Conservation (phyloP, 2,888 invertebrate genomes). For the Drosophila picticornis region DNA sequence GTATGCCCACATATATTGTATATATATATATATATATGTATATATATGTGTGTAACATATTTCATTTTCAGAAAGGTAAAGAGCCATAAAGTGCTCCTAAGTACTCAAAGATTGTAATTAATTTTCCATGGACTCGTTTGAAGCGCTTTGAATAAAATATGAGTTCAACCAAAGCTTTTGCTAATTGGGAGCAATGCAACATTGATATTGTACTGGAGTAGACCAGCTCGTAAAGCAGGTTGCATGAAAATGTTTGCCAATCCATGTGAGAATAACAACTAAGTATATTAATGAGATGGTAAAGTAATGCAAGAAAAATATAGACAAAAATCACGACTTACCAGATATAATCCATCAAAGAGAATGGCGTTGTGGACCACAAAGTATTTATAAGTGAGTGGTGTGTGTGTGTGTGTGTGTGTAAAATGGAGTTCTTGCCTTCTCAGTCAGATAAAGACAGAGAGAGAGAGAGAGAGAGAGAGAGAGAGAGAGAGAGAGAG, state of each 20-base stretch:
- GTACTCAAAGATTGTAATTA: neutral
- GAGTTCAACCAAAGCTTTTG: neutral
- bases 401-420: neutral
- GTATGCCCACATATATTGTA: neutral
- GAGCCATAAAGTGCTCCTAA: neutral
- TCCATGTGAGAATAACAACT: neutral
- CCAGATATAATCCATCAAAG: slow-evolving; percentile 20
- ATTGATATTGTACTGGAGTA: neutral
- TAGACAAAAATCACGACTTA: neutral
- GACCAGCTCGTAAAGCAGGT: neutral
- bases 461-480: neutral
- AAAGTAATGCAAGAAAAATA: neutral
- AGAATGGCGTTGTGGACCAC: neutral
- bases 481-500: neutral
- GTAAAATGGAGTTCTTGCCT: slow-evolving; percentile 14
- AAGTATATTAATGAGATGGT: neutral
- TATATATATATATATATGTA: neutral
- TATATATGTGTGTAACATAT: neutral
- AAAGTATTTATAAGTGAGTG: neutral
- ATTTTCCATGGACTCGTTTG: neutral
- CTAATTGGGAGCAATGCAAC: neutral
- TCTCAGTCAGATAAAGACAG: neutral
- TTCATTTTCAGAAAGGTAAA: neutral
- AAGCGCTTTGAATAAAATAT: neutral
- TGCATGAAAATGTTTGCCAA: slow-evolving; percentile 7